Conservation (phyloP, 1,140 invertebrate species). For the Pseudomyrmex sp. region DNA sequence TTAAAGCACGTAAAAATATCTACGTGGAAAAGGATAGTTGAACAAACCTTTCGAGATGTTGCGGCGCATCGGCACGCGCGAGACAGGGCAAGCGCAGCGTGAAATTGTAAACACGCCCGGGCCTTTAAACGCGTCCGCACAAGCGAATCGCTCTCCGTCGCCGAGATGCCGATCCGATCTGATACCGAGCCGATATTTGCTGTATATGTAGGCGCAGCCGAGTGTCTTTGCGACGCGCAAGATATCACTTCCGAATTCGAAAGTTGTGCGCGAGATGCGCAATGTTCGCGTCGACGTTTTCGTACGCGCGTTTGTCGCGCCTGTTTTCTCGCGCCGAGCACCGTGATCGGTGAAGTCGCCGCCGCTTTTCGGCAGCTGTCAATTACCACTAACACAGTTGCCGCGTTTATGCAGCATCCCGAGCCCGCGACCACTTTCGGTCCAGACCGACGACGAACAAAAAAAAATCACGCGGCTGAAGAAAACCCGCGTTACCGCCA, state of each 20-base stretch:
- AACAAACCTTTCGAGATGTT: background rate
- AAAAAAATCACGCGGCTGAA: conserved; percentile 52
- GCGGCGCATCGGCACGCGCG: conserved; percentile 1
- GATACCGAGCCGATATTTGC: background rate
- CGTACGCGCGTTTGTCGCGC: background rate
- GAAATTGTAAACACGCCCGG: conserved; percentile 66
- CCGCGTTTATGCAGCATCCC: conserved; percentile 77
- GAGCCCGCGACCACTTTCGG: conserved; percentile 69
- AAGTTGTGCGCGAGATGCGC: background rate
- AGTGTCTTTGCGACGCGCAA: background rate
- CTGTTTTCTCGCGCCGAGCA: background rate
- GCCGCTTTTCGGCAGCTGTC: conserved; percentile 81
- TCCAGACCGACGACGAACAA: conserved; percentile 60
- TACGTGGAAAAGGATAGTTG: no score
- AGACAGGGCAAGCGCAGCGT: conserved; percentile 28
- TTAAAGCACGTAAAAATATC: background rate
- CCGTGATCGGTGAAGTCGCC: conserved; percentile 1
- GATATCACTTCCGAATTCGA: conserved; percentile 22
- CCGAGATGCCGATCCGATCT: conserved; percentile 1
- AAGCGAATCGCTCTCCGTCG: conserved; percentile 1
- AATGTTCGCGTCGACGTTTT: background rate
- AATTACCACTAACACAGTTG: conserved; percentile 77
- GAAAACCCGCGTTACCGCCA: conserved; percentile 11
- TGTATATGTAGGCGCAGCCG: background rate
- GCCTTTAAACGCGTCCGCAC: conserved; percentile 50